Conservation (phyloP, 2,113 vertebrate species). For the Campylomormyrus numenius region DNA sequence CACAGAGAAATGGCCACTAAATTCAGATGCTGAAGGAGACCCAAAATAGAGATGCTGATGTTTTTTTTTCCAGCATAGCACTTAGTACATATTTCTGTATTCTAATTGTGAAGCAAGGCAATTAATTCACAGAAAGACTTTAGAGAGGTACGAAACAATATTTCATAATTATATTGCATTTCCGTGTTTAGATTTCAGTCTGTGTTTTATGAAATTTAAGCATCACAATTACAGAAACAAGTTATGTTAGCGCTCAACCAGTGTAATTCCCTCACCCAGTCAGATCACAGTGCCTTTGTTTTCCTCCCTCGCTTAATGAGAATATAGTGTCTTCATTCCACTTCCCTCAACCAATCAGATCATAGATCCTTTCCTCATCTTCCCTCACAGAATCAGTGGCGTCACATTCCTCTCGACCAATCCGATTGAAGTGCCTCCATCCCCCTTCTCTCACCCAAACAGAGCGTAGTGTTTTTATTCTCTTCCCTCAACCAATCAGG, state of each 20-base stretch:
- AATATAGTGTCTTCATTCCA: neutral
- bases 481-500: neutral
- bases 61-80: neutral
- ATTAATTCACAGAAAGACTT: neutral
- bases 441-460: neutral
- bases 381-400: neutral
- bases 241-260: neutral
- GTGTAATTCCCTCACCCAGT: neutral
- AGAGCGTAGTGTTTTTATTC: neutral
- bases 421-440: neutral
- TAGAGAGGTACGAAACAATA: neutral
- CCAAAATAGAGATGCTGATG: neutral
- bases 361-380: neutral
- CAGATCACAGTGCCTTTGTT: neutral
- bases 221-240: neutral
- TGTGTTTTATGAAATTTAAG: neutral
- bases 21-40: slow-evolving; percentile 10
- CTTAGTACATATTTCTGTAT: neutral
- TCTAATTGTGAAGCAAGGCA: neutral
- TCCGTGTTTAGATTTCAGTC: neutral
- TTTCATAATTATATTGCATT: neutral
- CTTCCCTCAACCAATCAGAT: neutral
- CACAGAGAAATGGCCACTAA: slow-evolving; percentile 28
- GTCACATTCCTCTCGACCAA: neutral
- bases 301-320: neutral